Percentiles rank a stretch among this genome's conserved stretches.
These are phyloP conservation scores for Drosophila baimaii DNA, from an alignment of 1,140 invertebrate species.

Conservation along the genomic window DNA sequence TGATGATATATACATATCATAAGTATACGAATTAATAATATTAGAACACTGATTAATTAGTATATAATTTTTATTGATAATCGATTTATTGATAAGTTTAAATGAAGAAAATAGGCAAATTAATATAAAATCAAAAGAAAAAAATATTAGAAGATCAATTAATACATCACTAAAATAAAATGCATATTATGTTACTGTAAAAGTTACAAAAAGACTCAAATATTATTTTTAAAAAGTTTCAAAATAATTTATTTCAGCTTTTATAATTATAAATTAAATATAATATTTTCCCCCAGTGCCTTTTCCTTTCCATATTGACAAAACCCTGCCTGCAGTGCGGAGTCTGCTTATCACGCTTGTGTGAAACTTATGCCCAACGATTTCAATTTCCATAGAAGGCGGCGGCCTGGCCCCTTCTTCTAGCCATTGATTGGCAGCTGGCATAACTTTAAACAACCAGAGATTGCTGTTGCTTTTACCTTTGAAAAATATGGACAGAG, in stretches of 20 bases:
- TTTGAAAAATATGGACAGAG: constrained; percentile 52
- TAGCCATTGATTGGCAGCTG: constrained; percentile 43
- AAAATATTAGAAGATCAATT: no score
- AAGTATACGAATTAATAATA: no score
- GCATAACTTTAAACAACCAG: constrained; percentile 36
- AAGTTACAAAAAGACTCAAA: no score
- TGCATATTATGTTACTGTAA: no score
- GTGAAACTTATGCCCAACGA: constrained; percentile 52
- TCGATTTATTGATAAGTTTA: no score
- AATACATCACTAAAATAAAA: no score
- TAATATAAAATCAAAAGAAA: no score
- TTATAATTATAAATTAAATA: neutral
- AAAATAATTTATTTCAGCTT: no score
- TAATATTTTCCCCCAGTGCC: neutral
- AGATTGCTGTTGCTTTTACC: constrained; percentile 42
- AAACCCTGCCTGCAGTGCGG: neutral
- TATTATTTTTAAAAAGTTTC: no score
- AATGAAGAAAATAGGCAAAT: neutral
- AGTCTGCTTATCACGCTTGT: constrained; percentile 60
- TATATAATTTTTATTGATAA: no score
- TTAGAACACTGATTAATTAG: no score
- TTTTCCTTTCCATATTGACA: constrained; percentile 4
- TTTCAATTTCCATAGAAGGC: constrained; percentile 53
- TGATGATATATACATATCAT: no score
- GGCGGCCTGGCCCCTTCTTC: neutral